Percentiles rank a stretch among this genome's conserved stretches.
These are phyloP conservation scores for Brachyhypopomus gauderio DNA, from an alignment of 2,113 vertebrate species.

Conservation along the genomic window DNA sequence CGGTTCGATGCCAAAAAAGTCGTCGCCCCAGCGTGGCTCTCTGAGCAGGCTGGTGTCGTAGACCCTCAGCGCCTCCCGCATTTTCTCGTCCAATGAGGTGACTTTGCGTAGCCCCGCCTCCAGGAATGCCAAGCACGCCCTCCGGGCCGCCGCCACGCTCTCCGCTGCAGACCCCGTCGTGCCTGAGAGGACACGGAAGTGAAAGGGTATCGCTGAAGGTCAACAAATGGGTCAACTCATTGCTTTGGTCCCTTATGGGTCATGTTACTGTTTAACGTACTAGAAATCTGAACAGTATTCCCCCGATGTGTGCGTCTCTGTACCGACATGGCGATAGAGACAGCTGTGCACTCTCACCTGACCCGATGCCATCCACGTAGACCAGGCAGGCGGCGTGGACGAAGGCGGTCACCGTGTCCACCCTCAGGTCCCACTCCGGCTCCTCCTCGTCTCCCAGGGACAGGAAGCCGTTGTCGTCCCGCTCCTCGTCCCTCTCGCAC, in stretches of 20 bases:
- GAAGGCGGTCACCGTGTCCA: slow-evolving; percentile 81
- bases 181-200: slow-evolving; percentile 69
- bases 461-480: slow-evolving; percentile 66
- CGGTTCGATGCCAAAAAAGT: slow-evolving; percentile 88
- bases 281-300: too few species aligned
- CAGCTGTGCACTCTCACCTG: slow-evolving; percentile 73
- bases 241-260: too few species aligned
- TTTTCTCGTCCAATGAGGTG: slow-evolving; percentile 75
- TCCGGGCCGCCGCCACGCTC: slow-evolving; percentile 74
- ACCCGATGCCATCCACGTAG: slow-evolving; percentile 92
- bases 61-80: slow-evolving; percentile 81
- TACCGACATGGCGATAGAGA: too few species aligned
- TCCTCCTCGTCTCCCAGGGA: slow-evolving; percentile 65
- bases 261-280: too few species aligned
- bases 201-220: too few species aligned
- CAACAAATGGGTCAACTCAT: too few species aligned
- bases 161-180: slow-evolving; percentile 82
- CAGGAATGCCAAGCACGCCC: slow-evolving; percentile 84
- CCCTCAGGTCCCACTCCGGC: slow-evolving; percentile 65
- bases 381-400: slow-evolving; percentile 93
- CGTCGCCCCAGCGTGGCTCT: slow-evolving; percentile 82
- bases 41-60: slow-evolving; percentile 79
- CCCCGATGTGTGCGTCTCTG: too few species aligned
- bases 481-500: slow-evolving; percentile 69
- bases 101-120: slow-evolving; percentile 75